Percentiles rank a stretch among this genome's conserved stretches.
Evolutionary conservation across 1,140 invertebrate species (phyloP).

Genomic region (Monomorium pharaonis): DNA sequence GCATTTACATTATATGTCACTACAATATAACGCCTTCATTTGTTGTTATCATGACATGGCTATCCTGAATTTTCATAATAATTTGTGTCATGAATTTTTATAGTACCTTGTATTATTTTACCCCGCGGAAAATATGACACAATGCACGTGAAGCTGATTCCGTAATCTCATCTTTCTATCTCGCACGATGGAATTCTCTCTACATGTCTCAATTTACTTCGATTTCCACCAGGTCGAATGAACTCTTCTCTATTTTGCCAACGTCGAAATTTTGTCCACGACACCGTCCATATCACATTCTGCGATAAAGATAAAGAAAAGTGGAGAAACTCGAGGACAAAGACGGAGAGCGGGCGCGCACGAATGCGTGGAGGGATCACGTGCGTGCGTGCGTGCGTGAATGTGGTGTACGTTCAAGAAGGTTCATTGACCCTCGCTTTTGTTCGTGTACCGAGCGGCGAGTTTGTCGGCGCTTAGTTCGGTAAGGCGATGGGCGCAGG

Average conservation of each 20-base stretch:
- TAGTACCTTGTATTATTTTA: neutral
- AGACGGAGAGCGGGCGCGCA: slow-evolving; percentile 34
- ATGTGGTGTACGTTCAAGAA: slow-evolving; percentile 50
- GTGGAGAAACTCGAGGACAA: slow-evolving; percentile 28
- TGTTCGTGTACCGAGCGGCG: slow-evolving; percentile 81
- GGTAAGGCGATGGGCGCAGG: slow-evolving; percentile 72
- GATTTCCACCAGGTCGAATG: neutral
- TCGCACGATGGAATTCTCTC: neutral
- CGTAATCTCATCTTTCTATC: neutral
- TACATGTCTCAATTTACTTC: neutral
- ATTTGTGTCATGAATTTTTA: slow-evolving; percentile 28
- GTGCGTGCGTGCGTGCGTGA: slow-evolving; percentile 35
- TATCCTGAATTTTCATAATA: slow-evolving; percentile 24
- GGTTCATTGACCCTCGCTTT: slow-evolving; percentile 79
- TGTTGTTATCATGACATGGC: slow-evolving; percentile 11
- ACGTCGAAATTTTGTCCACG: slow-evolving; percentile 13
- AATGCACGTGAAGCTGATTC: neutral
- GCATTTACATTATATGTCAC: slow-evolving; percentile 18
- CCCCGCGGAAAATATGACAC: neutral
- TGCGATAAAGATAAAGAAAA: slow-evolving; percentile 53
- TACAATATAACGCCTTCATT: slow-evolving; percentile 17
- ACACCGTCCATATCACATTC: neutral
- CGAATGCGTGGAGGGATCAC: slow-evolving; percentile 46
- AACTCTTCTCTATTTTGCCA: neutral
- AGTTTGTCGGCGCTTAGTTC: slow-evolving; percentile 69